phyloP scores from a whole-genome alignment of 1,140 invertebrate genomes.

The Polyergus mexicanus region DNA sequence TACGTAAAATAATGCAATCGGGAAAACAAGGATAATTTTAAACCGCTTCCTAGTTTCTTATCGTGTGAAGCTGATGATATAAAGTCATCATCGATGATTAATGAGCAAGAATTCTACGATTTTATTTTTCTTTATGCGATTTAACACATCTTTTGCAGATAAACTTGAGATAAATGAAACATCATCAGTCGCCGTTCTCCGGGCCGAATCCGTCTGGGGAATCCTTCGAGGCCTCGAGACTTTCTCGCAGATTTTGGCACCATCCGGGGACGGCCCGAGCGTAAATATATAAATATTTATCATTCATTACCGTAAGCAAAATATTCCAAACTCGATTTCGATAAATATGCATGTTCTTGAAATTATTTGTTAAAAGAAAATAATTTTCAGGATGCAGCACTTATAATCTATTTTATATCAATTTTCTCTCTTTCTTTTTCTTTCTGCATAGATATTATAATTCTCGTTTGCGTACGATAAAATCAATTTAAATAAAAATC shows the following conservation, averaged over 20 bases:
- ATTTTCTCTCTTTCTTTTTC: background rate
- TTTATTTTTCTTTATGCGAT: constrained; percentile 11
- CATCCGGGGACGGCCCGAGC: constrained; percentile 82
- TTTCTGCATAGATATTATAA: constrained; percentile 2
- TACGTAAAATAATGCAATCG: constrained; percentile 24
- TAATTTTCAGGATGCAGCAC: background rate
- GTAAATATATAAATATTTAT: constrained; percentile 79
- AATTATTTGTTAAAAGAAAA: constrained; percentile 14
- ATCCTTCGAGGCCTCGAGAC: constrained; percentile 93
- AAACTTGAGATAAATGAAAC: constrained; percentile 77
- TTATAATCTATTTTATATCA: background rate
- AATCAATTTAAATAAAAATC: too few relatives aligned
- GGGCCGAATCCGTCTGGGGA: constrained; percentile 90
- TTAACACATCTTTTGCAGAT: constrained; percentile 77
- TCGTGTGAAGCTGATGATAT: constrained; percentile 8
- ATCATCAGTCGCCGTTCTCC: constrained; percentile 76
- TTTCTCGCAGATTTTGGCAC: constrained; percentile 90
- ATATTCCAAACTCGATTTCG: background rate
- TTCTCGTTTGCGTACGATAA: background rate
- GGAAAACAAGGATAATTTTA: constrained; percentile 33
- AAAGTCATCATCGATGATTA: constrained; percentile 7
- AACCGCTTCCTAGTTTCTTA: constrained; percentile 78
- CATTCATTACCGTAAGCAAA: background rate
- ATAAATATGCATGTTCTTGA: too few relatives aligned
- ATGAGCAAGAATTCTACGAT: constrained; percentile 18